phyloP scores from a whole-genome alignment of 2,888 invertebrate genomes.

The Invenusta paracnida region DNA sequence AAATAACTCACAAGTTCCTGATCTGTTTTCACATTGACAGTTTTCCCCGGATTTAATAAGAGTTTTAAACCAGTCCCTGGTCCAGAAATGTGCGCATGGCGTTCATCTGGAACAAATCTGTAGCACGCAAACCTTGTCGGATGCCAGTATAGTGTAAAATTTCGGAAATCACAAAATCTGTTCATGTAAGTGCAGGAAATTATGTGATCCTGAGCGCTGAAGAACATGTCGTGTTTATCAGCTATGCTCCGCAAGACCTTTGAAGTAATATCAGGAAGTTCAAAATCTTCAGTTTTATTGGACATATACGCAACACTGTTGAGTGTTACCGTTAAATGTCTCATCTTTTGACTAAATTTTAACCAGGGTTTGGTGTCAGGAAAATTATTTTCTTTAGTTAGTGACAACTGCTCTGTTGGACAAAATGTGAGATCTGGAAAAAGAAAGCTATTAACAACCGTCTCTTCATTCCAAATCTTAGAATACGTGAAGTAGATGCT shows the following conservation, averaged over 20 bases:
- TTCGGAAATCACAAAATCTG: neutral
- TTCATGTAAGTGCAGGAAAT: neutral
- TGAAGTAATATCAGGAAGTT: neutral
- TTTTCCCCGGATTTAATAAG: neutral
- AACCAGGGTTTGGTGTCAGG: neutral
- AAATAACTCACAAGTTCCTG: neutral
- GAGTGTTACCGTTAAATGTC: neutral
- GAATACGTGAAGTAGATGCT: neutral
- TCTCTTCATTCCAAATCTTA: neutral
- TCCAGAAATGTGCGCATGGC: neutral
- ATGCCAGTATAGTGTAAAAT: constrained; percentile 13
- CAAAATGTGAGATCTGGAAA: constrained; percentile 9
- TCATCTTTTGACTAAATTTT: neutral
- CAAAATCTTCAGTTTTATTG: neutral
- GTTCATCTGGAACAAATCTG: neutral
- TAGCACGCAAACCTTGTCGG: neutral
- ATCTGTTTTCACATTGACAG: constrained; percentile 9
- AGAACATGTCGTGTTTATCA: neutral
- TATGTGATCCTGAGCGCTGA: constrained; percentile 13
- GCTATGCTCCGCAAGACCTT: neutral
- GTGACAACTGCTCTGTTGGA: neutral
- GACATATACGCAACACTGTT: neutral
- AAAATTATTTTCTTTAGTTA: neutral
- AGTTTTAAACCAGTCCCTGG: neutral
- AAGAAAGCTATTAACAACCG: neutral